Evolutionary conservation across 92 coral and sea anemone genomes (phyloP).

Genomic region (Siderastrea radians): DNA sequence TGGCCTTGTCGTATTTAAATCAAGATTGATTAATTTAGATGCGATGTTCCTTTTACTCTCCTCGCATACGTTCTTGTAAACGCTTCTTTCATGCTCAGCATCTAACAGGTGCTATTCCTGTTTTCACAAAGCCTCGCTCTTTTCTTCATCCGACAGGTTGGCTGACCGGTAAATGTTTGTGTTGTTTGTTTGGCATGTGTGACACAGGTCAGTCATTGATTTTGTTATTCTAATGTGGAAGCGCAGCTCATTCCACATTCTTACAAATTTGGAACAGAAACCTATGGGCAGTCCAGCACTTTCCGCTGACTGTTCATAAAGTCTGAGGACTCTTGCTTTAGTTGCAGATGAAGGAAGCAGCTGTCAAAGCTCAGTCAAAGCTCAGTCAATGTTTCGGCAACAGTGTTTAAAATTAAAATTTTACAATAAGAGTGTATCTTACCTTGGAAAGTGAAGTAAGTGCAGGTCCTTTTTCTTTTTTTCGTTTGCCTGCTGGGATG

Average conservation of each 20-base stretch:
- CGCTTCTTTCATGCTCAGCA: conserved; percentile 57
- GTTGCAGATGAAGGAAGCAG: conserved; percentile 42
- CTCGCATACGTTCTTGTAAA: conserved; percentile 46
- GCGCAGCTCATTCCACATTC: conserved; percentile 44
- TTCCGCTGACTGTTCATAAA: conserved; percentile 5
- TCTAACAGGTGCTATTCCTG: conserved; percentile 57
- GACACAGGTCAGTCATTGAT: conserved; percentile 57
- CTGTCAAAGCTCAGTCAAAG: no score
- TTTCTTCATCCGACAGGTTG: conserved; percentile 39
- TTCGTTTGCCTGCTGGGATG: conserved; percentile 1
- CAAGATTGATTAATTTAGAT: neutral
- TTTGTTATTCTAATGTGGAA: conserved; percentile 32
- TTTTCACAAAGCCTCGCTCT: conserved; percentile 30
- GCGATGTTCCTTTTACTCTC: neutral
- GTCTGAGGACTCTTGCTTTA: conserved; percentile 24
- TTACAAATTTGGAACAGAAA: conserved; percentile 56
- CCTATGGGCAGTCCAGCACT: conserved; percentile 5
- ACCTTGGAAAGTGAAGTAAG: conserved; percentile 44
- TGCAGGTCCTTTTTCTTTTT: conserved; percentile 5
- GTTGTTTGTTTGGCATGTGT: conserved; percentile 46
- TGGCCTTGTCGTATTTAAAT: conserved; percentile 5
- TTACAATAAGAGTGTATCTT: neutral
- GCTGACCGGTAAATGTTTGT: conserved; percentile 47
- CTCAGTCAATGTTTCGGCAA: no score
- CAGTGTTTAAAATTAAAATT: no score